Evolutionary conservation across 2,888 invertebrate genomes (phyloP), one percentile per base, ranked within the genome.

Genomic region (Pristionchus arcanus): DNA sequence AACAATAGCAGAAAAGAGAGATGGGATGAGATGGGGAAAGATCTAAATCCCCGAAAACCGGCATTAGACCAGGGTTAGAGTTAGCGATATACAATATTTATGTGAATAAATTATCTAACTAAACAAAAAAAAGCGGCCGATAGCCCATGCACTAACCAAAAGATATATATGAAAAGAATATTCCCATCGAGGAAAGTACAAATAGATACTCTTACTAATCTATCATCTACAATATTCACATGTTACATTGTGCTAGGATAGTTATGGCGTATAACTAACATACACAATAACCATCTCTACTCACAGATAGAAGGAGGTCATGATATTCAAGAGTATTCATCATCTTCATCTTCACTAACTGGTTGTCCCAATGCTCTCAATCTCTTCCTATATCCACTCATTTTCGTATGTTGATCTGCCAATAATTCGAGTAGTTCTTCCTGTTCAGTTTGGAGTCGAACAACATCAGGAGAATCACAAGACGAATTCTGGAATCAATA

Each of bases 341-440:
- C 91, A 34, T 94, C 94, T 49, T 94, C 94, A 63, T 94, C 94
- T 63, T 94, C 94, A 15, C 92, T 91, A n/a, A 94, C 93, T 34
- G 89, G 83, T 77, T 94, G 94, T 83, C 92, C 93, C 49, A 92
- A 87, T 25, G 86, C 90, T 21, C 91, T 91, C 63, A 94, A 91
- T 77, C 92, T 90, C 63, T 91, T 89, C 16, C 94, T 63, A 74
- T 92, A 92, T 71, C 74, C 68, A 28, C 89, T 49, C 42, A 97
- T 95, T 95, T 97, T 97, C 77, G 95, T 94, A 93, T 97, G 98
- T 96, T 98, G 98, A 95, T 98, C 98, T 0, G 97, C 97, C 68
- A 99, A 96, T 90, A 99, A 96, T 94, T 97, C 97, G 90, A 99
- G 96, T 91, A 99, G 96, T 96, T 98, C 98, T 93, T 99, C 98